Conservation (phyloP, 2,797 vertebrate species). For the Coccyzus lansbergi region DNA sequence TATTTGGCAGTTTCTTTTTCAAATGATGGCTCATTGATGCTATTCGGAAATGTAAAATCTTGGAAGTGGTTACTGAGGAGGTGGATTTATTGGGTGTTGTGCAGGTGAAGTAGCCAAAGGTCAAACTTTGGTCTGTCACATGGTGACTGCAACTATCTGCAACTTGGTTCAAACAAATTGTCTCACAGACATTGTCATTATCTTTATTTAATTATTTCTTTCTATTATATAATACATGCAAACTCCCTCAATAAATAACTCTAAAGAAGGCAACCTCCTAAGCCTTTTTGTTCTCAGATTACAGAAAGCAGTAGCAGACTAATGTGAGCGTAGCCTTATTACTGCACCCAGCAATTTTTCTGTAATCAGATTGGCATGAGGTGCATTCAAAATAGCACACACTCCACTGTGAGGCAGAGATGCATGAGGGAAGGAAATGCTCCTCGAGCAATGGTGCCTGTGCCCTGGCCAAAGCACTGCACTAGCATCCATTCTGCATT, state of each 20-base stretch:
- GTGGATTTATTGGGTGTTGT: conserved; percentile 57
- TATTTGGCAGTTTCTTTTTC: conserved; percentile 49
- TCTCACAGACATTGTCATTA: background rate
- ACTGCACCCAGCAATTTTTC: background rate
- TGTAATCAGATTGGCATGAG: background rate
- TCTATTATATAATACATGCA: background rate
- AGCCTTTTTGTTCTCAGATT: background rate
- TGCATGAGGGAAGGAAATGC: background rate
- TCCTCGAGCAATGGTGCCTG: background rate
- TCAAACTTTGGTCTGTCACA: conserved; percentile 1
- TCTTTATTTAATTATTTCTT: background rate
- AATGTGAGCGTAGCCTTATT: background rate
- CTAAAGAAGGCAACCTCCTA: background rate
- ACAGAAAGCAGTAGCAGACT: background rate
- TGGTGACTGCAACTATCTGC: conserved; percentile 15
- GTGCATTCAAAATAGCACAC: fast-evolving
- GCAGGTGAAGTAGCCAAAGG: conserved; percentile 56
- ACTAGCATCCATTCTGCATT: background rate
- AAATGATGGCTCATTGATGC: conserved; percentile 33
- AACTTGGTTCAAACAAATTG: background rate
- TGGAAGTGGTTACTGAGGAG: conserved; percentile 32
- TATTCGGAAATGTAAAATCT: conserved; percentile 27
- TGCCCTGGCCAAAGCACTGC: background rate
- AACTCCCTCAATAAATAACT: conserved; percentile 7
- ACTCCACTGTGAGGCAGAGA: background rate